A percentile compares a stretch with the other conserved stretches of the same genome.
These are phyloP conservation scores for zebrafish (Danio rerio) DNA, from an alignment of 2,113 vertebrate species.

Conservation along the genomic window DNA sequence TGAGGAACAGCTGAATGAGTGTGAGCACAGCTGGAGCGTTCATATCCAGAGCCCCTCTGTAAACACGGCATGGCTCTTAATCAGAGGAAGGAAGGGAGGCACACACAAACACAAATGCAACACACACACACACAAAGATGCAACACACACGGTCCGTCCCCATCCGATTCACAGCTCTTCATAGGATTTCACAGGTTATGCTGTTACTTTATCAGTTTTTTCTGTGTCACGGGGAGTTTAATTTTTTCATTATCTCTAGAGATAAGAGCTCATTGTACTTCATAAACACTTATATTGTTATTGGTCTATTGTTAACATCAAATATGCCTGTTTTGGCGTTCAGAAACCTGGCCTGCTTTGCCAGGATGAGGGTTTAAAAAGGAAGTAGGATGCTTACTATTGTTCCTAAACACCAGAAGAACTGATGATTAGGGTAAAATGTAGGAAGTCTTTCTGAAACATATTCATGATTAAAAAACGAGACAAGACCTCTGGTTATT, in stretches of 20 bases:
- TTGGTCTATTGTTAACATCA: background rate
- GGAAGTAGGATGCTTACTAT: background rate
- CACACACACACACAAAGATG: conserved; percentile 24
- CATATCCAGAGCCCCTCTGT: conserved; percentile 16
- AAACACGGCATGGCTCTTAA: conserved; percentile 17
- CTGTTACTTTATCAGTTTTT: background rate
- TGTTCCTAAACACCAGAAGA: background rate
- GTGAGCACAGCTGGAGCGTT: conserved; percentile 31
- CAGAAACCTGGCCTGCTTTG: background rate
- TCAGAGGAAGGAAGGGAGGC: conserved; percentile 52
- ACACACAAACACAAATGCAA: conserved; percentile 38
- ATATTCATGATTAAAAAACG: too few species aligned
- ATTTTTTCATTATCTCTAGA: background rate
- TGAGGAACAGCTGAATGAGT: conserved; percentile 34
- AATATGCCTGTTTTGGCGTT: background rate
- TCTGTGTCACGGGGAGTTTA: background rate
- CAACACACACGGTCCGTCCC: background rate
- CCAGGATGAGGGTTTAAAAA: background rate
- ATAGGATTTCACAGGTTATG: background rate
- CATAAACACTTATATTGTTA: background rate
- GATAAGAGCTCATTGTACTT: background rate
- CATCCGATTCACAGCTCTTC: background rate
- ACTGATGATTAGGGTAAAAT: background rate
- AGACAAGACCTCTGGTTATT: background rate
- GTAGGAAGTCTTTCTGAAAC: background rate